Conservation (phyloP, 2,888 invertebrate genomes). For the Machimus rusticus region DNA sequence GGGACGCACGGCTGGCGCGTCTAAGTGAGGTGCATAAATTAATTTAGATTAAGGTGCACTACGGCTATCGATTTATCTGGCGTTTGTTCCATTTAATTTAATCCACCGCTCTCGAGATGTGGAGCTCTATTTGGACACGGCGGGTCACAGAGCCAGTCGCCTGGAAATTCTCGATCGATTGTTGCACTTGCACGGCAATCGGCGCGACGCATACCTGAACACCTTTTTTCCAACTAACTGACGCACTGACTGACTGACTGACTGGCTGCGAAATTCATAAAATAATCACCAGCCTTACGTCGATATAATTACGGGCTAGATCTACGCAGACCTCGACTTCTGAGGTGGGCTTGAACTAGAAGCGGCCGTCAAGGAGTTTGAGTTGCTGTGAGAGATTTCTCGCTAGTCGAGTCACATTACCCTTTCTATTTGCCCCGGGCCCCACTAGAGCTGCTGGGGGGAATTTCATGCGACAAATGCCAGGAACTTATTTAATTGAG, state of each 20-base stretch:
- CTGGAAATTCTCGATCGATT: not conserved
- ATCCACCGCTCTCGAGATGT: not conserved
- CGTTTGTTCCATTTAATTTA: not conserved
- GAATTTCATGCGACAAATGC: not conserved
- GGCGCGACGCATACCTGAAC: not conserved
- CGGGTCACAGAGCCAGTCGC: not conserved
- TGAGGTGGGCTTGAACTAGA: not conserved
- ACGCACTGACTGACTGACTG: not conserved
- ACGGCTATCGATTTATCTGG: slow-evolving; percentile 8
- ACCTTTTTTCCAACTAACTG: not conserved
- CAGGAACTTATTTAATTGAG: not conserved
- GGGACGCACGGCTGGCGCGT: not conserved
- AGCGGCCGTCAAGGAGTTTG: not conserved
- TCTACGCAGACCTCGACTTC: not conserved
- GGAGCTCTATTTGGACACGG: not conserved
- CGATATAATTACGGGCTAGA: not conserved
- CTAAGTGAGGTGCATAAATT: slow-evolving; percentile 15
- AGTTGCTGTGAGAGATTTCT: not conserved
- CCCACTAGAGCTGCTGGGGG: not conserved
- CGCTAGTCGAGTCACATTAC: not conserved
- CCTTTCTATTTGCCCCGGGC: not conserved
- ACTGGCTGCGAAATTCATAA: not conserved
- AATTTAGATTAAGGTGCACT: not conserved
- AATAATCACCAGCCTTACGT: not conserved
- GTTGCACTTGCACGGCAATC: not conserved